These are phyloP conservation scores for Epinephelus cyanopodus DNA, from an alignment of 2,113 vertebrate genomes.

Conservation along the genomic window DNA sequence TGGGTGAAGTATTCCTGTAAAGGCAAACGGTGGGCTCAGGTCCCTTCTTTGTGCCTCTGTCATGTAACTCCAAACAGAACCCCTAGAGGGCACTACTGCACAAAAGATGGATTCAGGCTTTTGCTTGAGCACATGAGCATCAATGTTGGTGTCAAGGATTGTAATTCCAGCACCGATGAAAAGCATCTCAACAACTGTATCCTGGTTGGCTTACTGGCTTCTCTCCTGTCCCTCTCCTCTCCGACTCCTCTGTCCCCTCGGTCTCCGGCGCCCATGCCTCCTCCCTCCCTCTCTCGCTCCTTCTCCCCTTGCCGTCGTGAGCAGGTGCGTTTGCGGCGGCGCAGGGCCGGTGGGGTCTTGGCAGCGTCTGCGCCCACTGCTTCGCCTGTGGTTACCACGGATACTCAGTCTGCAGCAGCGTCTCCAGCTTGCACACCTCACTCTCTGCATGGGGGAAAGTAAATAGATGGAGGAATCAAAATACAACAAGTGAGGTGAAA, in stretches of 20 bases:
- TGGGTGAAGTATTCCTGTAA: not conserved
- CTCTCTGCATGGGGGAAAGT: conserved; percentile 77
- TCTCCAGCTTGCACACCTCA: conserved; percentile 90
- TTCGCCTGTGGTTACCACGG: conserved; percentile 86
- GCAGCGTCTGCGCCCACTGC: conserved; percentile 77
- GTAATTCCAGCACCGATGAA: not conserved
- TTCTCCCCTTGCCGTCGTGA: conserved; percentile 83
- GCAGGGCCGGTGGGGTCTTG: conserved; percentile 82
- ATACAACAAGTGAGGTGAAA: not conserved
- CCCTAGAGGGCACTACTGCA: conserved; percentile 45
- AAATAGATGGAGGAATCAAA: not conserved
- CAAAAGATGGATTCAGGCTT: not conserved
- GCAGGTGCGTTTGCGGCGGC: conserved; percentile 89
- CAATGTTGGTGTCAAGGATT: not conserved
- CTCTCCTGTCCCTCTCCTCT: conserved; percentile 75
- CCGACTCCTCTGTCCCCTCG: conserved; percentile 78
- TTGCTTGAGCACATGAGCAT: not conserved
- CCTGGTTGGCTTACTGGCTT: conserved; percentile 68
- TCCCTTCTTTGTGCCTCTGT: not conserved
- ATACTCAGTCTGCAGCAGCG: conserved; percentile 87
- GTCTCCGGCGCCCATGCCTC: conserved; percentile 62
- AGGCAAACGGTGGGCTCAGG: not conserved
- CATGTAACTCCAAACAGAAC: conserved; percentile 1
- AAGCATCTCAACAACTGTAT: not conserved
- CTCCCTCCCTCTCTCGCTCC: conserved; percentile 81